Percentiles rank a stretch among this genome's conserved stretches.
phyloP scores from a whole-genome alignment of 2,888 invertebrate species.

The Drosophila neutralis region DNA sequence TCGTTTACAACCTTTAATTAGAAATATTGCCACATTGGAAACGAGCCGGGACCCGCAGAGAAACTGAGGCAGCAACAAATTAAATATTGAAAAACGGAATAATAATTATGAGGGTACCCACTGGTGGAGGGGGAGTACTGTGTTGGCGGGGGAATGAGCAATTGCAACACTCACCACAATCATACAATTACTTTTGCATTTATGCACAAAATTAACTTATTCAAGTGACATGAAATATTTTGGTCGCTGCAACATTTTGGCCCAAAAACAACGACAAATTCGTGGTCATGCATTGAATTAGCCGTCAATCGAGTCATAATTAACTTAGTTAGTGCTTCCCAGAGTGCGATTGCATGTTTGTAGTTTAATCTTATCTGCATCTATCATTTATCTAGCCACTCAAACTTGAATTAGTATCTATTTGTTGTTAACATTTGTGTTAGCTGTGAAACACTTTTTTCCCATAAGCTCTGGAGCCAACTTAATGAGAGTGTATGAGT shows the following conservation, averaged over 20 bases:
- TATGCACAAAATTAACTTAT: slow-evolving; percentile 76
- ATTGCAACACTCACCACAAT: slow-evolving; percentile 51
- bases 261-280: slow-evolving; percentile 40
- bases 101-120: slow-evolving; percentile 60
- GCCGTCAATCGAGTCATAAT: slow-evolving; percentile 63
- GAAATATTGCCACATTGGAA: slow-evolving; percentile 77
- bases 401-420: neutral
- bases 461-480: neutral
- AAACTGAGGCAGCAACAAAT: slow-evolving; percentile 57
- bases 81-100: slow-evolving; percentile 77
- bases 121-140: neutral
- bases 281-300: slow-evolving; percentile 58
- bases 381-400: neutral
- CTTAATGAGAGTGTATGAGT: neutral
- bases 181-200: slow-evolving; percentile 68
- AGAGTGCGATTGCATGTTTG: neutral
- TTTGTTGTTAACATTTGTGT: neutral
- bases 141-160: too few relatives aligned
- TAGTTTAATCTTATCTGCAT: neutral
- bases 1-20: slow-evolving; percentile 80
- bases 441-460: neutral
- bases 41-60: slow-evolving; percentile 49
- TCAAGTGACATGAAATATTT: slow-evolving; percentile 75
- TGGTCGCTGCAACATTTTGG: slow-evolving; percentile 47
- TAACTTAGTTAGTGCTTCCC: slow-evolving; percentile 39